phyloP scores from a whole-genome alignment of 2,888 invertebrate genomes.

The Liodrosophila aerea region DNA sequence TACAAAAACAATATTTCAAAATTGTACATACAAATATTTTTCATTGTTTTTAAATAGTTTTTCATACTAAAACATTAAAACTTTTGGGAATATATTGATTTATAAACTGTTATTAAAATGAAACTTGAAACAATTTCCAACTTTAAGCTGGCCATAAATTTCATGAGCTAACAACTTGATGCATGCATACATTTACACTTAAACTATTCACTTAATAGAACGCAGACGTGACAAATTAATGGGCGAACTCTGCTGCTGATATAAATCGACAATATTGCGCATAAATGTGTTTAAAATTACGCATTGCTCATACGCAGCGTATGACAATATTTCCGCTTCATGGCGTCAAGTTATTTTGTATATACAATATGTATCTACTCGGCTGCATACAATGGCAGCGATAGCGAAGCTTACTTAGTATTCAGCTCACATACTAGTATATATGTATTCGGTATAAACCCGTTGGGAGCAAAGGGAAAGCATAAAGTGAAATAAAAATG shows the following conservation, averaged over 20 bases:
- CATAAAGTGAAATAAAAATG: neutral
- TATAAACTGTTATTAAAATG: too few relatives aligned
- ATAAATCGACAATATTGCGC: slow-evolving; percentile 71
- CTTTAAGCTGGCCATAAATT: too few relatives aligned
- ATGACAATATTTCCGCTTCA: slow-evolving; percentile 72
- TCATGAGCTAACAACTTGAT: neutral
- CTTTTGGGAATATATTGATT: too few relatives aligned
- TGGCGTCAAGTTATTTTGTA: slow-evolving; percentile 19
- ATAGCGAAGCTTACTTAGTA: slow-evolving; percentile 63
- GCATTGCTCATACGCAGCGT: slow-evolving; percentile 76
- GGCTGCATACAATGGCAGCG: slow-evolving; percentile 1
- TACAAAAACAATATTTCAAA: too few relatives aligned
- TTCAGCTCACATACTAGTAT: slow-evolving; percentile 54
- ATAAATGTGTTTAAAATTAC: slow-evolving; percentile 76
- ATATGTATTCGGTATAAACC: neutral
- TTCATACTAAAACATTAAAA: too few relatives aligned
- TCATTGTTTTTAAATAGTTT: too few relatives aligned
- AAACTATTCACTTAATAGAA: slow-evolving; percentile 24
- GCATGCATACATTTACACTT: slow-evolving; percentile 18
- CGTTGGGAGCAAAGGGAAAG: neutral
- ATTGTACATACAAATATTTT: too few relatives aligned
- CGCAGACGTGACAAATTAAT: too few relatives aligned
- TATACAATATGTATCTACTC: neutral
- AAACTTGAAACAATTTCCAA: too few relatives aligned
- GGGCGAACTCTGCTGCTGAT: slow-evolving; percentile 9